Percentiles rank a stretch among this genome's conserved stretches.
These are phyloP conservation scores for Anodontia alba DNA, from an alignment of 2,888 invertebrate genomes.

Conservation along the genomic window DNA sequence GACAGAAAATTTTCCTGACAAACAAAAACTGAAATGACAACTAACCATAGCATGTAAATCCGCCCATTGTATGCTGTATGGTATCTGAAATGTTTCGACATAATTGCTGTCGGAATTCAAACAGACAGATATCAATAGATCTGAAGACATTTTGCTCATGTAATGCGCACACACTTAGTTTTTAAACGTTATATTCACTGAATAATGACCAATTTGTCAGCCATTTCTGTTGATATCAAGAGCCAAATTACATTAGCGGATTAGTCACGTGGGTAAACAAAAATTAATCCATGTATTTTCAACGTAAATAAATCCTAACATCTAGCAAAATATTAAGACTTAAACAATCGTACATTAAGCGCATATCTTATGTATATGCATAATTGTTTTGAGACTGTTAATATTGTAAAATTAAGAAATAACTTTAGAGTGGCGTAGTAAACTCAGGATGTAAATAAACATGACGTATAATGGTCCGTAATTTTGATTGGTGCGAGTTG, in stretches of 20 bases:
- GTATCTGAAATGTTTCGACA: slow-evolving; percentile 58
- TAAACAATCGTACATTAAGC: background rate
- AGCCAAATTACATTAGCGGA: slow-evolving; percentile 22
- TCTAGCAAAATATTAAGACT: background rate
- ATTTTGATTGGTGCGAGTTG: background rate
- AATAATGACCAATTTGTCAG: slow-evolving; percentile 10
- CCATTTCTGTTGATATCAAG: slow-evolving; percentile 57
- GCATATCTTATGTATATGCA: background rate
- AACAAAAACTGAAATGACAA: too few relatives aligned
- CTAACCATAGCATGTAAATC: slow-evolving; percentile 67
- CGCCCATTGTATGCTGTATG: slow-evolving; percentile 57
- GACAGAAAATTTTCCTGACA: too few relatives aligned
- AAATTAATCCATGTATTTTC: slow-evolving; percentile 35
- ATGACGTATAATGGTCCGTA: slow-evolving; percentile 18
- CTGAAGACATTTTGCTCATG: slow-evolving; percentile 29
- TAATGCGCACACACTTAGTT: slow-evolving; percentile 18
- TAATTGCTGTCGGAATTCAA: slow-evolving; percentile 49
- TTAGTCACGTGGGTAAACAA: slow-evolving; percentile 41
- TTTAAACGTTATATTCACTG: slow-evolving; percentile 24
- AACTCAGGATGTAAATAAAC: slow-evolving; percentile 43
- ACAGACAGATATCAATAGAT: slow-evolving; percentile 45
- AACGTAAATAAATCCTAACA: background rate
- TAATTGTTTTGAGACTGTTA: too few relatives aligned
- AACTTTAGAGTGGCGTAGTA: background rate
- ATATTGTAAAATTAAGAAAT: background rate